phyloP scores from a whole-genome alignment of 2,888 invertebrate species.

The Atethmia centrago region DNA sequence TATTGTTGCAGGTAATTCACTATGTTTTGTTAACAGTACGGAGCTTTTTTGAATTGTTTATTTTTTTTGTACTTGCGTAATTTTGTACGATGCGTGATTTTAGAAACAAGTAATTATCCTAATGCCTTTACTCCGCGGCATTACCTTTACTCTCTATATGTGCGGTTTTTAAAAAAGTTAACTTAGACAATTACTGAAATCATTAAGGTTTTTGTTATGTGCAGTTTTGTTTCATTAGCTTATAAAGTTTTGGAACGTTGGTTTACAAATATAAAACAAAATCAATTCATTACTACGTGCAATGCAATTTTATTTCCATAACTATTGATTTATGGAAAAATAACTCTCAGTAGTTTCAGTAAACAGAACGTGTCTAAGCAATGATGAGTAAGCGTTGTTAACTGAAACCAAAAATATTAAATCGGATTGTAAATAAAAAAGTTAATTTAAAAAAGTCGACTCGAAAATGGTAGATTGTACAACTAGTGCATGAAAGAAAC shows the following conservation, averaged over 20 bases:
- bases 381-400: not conserved
- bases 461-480: too few species aligned
- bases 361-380: too few species aligned
- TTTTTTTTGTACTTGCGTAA: too few species aligned
- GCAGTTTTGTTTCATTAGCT: not conserved
- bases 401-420: not conserved
- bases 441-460: too few species aligned
- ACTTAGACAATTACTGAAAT: not conserved
- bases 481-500: too few species aligned
- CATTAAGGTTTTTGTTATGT: not conserved
- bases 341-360: not conserved
- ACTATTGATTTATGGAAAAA: not conserved
- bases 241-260: not conserved
- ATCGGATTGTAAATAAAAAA: not conserved
- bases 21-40: constrained; percentile 6
- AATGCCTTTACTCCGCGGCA: too few species aligned
- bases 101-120: not conserved
- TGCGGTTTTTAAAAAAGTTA: not conserved
- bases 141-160: not conserved
- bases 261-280: constrained; percentile 14
- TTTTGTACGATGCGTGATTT: constrained; percentile 12
- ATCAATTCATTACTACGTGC: not conserved
- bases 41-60: not conserved
- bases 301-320: not conserved
- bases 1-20: constrained; percentile 2